Percentiles rank a stretch among this genome's conserved stretches.
Evolutionary conservation across 2,113 vertebrate species (phyloP).

Genomic region (Erythrocebus patas): DNA sequence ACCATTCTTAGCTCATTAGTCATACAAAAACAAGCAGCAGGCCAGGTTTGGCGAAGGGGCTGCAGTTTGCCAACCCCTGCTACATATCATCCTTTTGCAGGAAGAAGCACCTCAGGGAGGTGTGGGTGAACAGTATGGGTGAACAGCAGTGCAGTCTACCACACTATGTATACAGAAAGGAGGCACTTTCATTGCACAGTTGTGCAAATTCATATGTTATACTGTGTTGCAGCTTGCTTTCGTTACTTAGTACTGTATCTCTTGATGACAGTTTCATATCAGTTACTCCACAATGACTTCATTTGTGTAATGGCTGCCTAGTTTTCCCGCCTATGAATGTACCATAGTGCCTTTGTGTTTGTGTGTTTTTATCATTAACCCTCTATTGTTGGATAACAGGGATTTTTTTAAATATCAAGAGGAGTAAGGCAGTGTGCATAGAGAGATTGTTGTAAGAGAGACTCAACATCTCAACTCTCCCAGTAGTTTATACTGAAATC

Average conservation of each 20-base stretch:
- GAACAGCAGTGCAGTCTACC: too few relatives aligned
- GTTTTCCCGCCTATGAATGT: not conserved
- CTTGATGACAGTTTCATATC: not conserved
- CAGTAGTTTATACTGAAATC: not conserved
- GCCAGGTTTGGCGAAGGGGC: too few relatives aligned
- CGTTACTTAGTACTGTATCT: not conserved
- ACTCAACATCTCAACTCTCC: not conserved
- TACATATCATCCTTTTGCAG: not conserved
- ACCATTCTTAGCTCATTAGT: not conserved
- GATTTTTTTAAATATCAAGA: not conserved
- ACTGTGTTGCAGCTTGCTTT: not conserved
- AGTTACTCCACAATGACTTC: not conserved
- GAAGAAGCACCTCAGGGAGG: not conserved
- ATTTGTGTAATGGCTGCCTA: not conserved
- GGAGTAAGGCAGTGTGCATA: accelerated
- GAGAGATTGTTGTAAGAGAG: not conserved
- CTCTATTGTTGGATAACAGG: not conserved
- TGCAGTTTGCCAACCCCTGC: accelerated
- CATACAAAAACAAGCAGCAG: not conserved
- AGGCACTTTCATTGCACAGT: not conserved
- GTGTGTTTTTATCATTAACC: not conserved
- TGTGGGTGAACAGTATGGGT: too few relatives aligned
- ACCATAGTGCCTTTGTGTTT: not conserved
- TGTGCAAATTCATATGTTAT: not conserved
- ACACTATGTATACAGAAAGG: accelerated